Percentiles rank a stretch among this genome's conserved stretches.
phyloP scores from a whole-genome alignment of 2,888 invertebrate species.

The Chrysopilus asiliformis region DNA sequence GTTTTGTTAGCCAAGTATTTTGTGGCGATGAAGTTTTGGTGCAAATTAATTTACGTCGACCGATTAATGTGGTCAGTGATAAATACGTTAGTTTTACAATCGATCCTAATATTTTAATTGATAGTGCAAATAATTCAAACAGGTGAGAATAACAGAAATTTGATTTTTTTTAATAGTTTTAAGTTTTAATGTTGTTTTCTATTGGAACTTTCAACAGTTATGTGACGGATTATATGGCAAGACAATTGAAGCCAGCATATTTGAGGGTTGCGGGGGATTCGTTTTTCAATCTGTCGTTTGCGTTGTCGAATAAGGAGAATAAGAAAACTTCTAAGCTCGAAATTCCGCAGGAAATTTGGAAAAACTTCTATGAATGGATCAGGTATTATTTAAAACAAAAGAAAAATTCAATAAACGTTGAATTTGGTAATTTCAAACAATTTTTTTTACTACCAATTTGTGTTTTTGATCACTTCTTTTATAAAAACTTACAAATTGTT shows the following conservation, averaged over 20 bases:
- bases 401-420: not conserved
- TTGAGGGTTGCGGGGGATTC: slow-evolving; percentile 9
- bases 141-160: not conserved
- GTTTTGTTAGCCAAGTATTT: too few relatives aligned
- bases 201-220: slow-evolving; percentile 27
- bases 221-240: slow-evolving; percentile 8
- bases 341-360: slow-evolving; percentile 5
- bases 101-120: slow-evolving; percentile 50
- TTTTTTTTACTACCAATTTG: too few relatives aligned
- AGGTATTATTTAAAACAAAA: not conserved
- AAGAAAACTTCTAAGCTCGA: slow-evolving; percentile 32
- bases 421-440: too few relatives aligned
- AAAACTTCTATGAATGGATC: slow-evolving; percentile 11
- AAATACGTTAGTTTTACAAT: slow-evolving; percentile 61
- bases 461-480: too few relatives aligned
- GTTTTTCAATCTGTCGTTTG: slow-evolving; percentile 6
- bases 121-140: slow-evolving; percentile 30
- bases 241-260: slow-evolving; percentile 9
- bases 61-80: slow-evolving; percentile 49
- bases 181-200: slow-evolving; percentile 4
- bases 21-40: slow-evolving; percentile 40
- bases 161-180: slow-evolving; percentile 4
- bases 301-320: slow-evolving; percentile 24
- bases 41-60: slow-evolving; percentile 46
- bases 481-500: too few relatives aligned